Evolutionary conservation across 2,797 vertebrate genomes (phyloP).

Genomic region (Staurois parvus): DNA sequence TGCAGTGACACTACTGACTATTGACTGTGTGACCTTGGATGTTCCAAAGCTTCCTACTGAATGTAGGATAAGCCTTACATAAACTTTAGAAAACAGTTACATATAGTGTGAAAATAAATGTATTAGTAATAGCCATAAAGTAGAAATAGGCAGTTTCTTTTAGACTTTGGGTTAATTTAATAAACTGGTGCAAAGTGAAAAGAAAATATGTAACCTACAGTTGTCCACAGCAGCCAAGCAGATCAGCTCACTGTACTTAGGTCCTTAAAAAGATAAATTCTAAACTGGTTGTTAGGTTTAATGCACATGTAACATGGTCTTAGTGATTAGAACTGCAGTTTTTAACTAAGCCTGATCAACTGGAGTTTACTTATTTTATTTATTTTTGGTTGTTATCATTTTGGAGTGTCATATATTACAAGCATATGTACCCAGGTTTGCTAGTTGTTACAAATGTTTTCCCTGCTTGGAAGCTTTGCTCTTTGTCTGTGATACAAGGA

Average conservation of each 20-base stretch:
- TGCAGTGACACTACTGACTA: slow-evolving; percentile 9
- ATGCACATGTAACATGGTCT: too few species aligned
- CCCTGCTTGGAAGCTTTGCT: too few species aligned
- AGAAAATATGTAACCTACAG: neutral
- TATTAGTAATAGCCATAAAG: neutral
- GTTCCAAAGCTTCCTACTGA: slow-evolving; percentile 2
- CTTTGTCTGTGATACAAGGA: too few species aligned
- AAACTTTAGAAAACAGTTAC: neutral
- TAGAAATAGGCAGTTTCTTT: neutral
- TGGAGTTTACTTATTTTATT: neutral
- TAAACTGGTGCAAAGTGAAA: neutral
- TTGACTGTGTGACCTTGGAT: slow-evolving; percentile 20
- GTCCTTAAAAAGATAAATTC: neutral
- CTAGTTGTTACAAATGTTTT: too few species aligned
- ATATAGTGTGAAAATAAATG: neutral
- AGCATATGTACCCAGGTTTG: too few species aligned
- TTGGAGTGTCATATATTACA: neutral
- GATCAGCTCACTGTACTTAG: neutral
- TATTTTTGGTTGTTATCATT: neutral
- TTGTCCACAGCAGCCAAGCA: neutral
- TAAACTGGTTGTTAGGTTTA: neutral
- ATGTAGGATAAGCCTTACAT: slow-evolving; percentile 11
- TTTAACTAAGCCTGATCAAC: neutral
- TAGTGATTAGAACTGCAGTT: too few species aligned
- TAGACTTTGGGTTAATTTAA: neutral